Evolutionary conservation across 2,797 vertebrate genomes (phyloP), one percentile per base, ranked within the genome.

Genomic region (Chrosomus eos): DNA sequence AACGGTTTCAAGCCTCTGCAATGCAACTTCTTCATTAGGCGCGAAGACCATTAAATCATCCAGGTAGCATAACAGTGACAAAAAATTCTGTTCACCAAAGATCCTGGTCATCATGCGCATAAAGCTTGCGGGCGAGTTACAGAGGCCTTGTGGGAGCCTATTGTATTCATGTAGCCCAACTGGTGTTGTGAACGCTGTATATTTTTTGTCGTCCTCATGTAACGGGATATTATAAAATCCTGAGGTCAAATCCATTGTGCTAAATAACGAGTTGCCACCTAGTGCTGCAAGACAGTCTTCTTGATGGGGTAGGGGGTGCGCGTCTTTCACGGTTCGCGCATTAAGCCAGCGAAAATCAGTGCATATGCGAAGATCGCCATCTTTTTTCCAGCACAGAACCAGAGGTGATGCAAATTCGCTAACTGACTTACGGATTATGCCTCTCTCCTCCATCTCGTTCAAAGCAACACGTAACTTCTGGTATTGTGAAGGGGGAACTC

Each of bases 341-440:
- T 76, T 76, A 14, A 76, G 51, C 53, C 53, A 58, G 10, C 51
- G 53, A 1, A 76, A 76, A 23, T 76, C 31, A 33, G 53, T 40
- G 51, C 74, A 60, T 1, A 77, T 26, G 0, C 23, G 33, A 7
- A 77, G 33, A n/a, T 60, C 9, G 1, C 10, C 53, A 38, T 77
- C 16, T 18, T 77, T 77, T 60, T 77, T 58, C 74, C 53, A 77
- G 36, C 51, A 58, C 48, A 77, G 21, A 38, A 78, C 75, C 23
- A 78, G 26, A 26, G 36, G 53, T 1, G 53, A 60, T 13, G 75
- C 75, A 8, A 60, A 77, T 60, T 77, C 53, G 21, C 74, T 60
- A 4, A 38, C 33, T 0, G 53, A 77, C 19, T 60, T 58, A 13
- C 53, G 11, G 1, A 77, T 60, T 6, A 77, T 77, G 0, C 53